Percentiles rank a stretch among this genome's conserved stretches.
phyloP scores from a whole-genome alignment of 2,113 vertebrate genomes.

The Zootoca vivipara region DNA sequence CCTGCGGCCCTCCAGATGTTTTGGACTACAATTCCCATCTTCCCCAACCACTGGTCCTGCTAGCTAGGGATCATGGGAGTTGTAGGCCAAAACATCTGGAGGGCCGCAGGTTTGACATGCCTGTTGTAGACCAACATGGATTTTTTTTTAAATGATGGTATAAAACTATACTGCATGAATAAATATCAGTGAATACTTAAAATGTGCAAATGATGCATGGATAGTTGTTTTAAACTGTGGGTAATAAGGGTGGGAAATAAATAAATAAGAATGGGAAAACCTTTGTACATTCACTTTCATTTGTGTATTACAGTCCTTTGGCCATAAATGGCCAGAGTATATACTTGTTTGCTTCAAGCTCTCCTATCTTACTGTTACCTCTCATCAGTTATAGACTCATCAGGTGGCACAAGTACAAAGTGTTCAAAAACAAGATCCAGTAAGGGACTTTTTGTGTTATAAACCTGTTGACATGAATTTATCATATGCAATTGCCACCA shows the following conservation, averaged over 20 bases:
- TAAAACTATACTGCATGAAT: no score
- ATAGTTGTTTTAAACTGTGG: background rate
- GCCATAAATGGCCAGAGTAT: background rate
- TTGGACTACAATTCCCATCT: no score
- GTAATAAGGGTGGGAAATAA: no score
- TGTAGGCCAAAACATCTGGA: no score
- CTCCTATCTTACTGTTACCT: background rate
- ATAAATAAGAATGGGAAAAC: background rate
- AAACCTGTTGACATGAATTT: background rate
- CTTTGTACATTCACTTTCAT: background rate
- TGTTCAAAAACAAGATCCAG: conserved; percentile 7
- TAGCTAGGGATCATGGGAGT: no score
- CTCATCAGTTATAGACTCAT: background rate
- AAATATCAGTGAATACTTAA: background rate
- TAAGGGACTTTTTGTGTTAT: background rate
- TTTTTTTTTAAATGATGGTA: no score
- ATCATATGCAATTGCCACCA: background rate
- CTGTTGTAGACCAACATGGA: no score
- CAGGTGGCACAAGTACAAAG: background rate
- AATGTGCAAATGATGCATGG: background rate
- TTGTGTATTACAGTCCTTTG: background rate
- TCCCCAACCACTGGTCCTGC: no score
- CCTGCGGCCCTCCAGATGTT: no score
- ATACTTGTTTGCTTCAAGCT: background rate
- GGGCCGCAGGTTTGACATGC: no score